phyloP scores from a whole-genome alignment of 1,140 invertebrate genomes.

The Sycophaga agraensis region DNA sequence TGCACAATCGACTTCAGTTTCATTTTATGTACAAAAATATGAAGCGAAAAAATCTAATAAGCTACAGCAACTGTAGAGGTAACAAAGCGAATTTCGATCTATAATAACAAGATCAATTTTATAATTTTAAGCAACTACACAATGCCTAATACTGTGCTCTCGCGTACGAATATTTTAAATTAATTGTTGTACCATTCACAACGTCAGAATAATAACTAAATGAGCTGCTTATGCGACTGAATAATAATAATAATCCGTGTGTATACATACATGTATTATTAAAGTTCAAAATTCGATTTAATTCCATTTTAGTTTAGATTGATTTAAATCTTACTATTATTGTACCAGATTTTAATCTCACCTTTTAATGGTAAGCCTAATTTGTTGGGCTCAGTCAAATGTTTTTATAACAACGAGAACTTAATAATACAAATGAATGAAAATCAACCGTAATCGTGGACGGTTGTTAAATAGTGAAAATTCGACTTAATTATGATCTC shows the following conservation, averaged over 20 bases:
- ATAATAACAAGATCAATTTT: background rate
- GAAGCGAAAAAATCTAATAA: slow-evolving; percentile 35
- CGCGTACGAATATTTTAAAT: background rate
- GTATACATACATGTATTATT: background rate
- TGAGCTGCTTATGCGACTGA: too few species aligned
- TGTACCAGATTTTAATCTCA: background rate
- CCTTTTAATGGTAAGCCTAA: slow-evolving; percentile 24
- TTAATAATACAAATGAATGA: slow-evolving; percentile 17
- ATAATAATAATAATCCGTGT: background rate
- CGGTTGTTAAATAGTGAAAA: slow-evolving; percentile 18
- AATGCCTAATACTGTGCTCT: background rate
- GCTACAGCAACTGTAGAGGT: background rate
- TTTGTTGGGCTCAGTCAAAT: slow-evolving; percentile 23
- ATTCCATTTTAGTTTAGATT: background rate
- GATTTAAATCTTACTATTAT: slow-evolving; percentile 12
- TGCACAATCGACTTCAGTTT: slow-evolving; percentile 28
- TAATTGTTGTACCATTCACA: background rate
- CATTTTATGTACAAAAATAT: slow-evolving; percentile 42
- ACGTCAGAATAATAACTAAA: background rate
- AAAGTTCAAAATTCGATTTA: slow-evolving; percentile 20
- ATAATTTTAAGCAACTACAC: too few species aligned
- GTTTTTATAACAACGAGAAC: slow-evolving; percentile 12
- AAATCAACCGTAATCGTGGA: slow-evolving; percentile 9
- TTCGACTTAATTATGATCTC: slow-evolving; percentile 15
- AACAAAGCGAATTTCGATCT: background rate